Evolutionary conservation across 2,888 invertebrate species (phyloP).

Genomic region (Dryococelus australis): DNA sequence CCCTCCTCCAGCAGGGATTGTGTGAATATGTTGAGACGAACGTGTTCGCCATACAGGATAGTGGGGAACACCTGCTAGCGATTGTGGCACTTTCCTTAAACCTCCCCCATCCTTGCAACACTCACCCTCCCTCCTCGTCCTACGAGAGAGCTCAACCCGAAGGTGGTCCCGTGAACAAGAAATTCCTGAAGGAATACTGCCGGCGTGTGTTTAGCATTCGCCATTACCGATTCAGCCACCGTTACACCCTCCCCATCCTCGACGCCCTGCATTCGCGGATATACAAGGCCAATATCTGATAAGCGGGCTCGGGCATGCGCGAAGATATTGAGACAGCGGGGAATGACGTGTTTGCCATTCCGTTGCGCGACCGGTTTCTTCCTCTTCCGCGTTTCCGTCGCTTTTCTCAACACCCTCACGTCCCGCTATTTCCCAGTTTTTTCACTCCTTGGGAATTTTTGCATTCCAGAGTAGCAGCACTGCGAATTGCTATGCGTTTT

Average conservation of each 20-base stretch:
- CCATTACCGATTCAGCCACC: background rate
- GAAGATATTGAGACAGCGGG: background rate
- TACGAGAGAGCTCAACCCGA: too few relatives aligned
- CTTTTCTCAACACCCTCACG: too few relatives aligned
- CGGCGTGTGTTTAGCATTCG: constrained; percentile 1
- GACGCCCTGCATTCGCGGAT: too few relatives aligned
- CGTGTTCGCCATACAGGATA: constrained; percentile 4
- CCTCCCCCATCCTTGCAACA: background rate
- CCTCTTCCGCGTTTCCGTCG: background rate
- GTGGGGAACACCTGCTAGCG: constrained; percentile 20
- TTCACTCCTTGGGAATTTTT: too few relatives aligned
- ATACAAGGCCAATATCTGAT: background rate
- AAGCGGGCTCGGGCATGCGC: background rate
- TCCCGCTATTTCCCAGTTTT: too few relatives aligned
- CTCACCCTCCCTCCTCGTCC: background rate
- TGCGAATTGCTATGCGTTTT: too few relatives aligned
- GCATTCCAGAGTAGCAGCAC: too few relatives aligned
- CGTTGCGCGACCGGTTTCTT: background rate
- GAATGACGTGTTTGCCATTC: constrained; percentile 4
- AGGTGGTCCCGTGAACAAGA: background rate
- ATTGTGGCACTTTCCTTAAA: background rate
- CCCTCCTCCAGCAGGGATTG: constrained; percentile 13
- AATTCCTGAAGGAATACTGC: background rate
- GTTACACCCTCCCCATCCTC: background rate
- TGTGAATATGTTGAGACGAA: constrained; percentile 21